Evolutionary conservation across 2,888 invertebrate genomes (phyloP).

Genomic region (Nomada hirtipes): DNA sequence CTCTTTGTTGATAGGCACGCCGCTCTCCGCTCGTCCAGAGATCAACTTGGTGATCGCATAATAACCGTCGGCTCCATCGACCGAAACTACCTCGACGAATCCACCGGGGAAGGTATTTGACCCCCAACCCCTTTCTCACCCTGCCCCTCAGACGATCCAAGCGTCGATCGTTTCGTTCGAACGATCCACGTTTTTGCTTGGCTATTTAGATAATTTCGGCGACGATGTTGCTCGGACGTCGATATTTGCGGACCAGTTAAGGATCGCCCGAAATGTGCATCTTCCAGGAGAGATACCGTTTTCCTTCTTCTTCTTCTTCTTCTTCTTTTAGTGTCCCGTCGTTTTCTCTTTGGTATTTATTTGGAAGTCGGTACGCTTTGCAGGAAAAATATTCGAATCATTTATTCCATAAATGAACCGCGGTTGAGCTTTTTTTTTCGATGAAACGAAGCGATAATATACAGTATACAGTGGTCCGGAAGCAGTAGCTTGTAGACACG

Average conservation of each 20-base stretch:
- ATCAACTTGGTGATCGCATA: slow-evolving; percentile 19
- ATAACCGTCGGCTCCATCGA: background rate
- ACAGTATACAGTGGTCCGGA: background rate
- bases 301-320: too few species aligned
- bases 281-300: background rate
- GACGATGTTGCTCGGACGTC: background rate
- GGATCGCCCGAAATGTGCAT: background rate
- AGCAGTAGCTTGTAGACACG: background rate
- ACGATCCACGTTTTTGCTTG: background rate
- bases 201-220: slow-evolving; percentile 2
- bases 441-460: too few species aligned
- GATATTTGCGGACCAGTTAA: background rate
- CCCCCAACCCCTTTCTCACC: background rate
- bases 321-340: background rate
- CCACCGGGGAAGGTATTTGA: background rate
- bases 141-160: background rate
- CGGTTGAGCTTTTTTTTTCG: too few species aligned
- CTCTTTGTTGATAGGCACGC: background rate
- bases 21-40: background rate
- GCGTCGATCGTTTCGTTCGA: background rate
- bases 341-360: too few species aligned
- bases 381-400: background rate
- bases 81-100: background rate
- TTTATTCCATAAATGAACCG: background rate
- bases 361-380: too few species aligned